These are phyloP conservation scores for Orthonyx spaldingii DNA, from an alignment of 2,113 vertebrate species.

Conservation along the genomic window DNA sequence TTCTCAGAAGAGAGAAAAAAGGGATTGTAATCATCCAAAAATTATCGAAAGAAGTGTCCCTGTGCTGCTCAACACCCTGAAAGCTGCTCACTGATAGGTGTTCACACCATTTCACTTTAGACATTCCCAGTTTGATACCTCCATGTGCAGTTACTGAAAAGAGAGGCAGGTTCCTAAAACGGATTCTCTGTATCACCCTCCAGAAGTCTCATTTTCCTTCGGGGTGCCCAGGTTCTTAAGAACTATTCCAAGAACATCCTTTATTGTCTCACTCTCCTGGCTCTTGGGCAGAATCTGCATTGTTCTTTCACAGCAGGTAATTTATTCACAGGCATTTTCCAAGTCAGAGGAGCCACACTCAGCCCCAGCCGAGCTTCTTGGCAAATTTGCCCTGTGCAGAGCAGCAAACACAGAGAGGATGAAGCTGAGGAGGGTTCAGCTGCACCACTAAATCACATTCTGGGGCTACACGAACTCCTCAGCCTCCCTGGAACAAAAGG, in stretches of 20 bases:
- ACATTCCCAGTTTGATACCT: background rate
- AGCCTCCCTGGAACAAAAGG: background rate
- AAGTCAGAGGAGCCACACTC: background rate
- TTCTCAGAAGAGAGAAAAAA: background rate
- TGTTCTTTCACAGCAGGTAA: background rate
- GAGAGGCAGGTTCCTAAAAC: background rate
- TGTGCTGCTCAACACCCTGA: background rate
- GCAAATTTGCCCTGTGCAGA: background rate
- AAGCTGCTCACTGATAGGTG: background rate
- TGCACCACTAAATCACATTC: background rate
- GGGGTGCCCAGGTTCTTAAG: background rate
- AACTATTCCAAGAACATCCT: background rate
- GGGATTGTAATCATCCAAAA: background rate
- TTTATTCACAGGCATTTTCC: slow-evolving; percentile 35
- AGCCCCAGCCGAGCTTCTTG: background rate
- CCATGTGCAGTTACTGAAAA: background rate
- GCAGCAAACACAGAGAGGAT: slow-evolving; percentile 9
- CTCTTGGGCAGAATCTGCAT: background rate
- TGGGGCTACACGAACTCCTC: background rate
- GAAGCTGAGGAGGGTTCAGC: background rate
- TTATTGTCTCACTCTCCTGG: background rate
- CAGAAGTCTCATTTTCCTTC: background rate
- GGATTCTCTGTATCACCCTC: background rate
- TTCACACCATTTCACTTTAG: background rate
- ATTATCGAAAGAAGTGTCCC: background rate